Base-by-base conservation (phyloP, 2,888 invertebrate species). In the Plemyria rubiginata region DNA sequence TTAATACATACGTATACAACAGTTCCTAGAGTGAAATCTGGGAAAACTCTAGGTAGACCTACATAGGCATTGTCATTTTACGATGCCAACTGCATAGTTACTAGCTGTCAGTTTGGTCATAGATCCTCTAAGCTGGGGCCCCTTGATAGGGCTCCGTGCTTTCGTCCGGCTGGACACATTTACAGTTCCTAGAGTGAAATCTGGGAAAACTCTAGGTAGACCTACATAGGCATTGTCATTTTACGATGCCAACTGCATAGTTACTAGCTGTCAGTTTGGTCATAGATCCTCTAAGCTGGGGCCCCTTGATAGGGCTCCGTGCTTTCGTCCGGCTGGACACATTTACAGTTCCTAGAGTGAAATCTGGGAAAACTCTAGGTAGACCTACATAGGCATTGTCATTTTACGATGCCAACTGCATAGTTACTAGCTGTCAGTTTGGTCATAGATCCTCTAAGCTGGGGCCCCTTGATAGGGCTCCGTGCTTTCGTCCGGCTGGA, bases 401-500 rank as follows among this genome's bases (percentile, higher is more conserved):
- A 36, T 7, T 38, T 38, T 11, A 11, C 36, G 9, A 11, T 38
- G 36, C 6, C 6, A 38, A 11, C 36, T 38, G 36, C 36, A 11
- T 41, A 41, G 13, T 28, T 28, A 12, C 5, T 28, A n/a, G 28
- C 48, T 28, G 41, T 41, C n/a, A 13, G n/a, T 28, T 16, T 46
- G 45, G 4, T 46, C 4, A 46, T 11, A 22, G 11, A 11, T 46
- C 3, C 11, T 38, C 41, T 46, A 81, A 40, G 80, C 75, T 0
- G 82, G 82, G n/a, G 76, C 75, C 0, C 81, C 83, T 70, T 86
- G 86, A 54, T 87, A 87, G 0, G 82, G 73, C 16, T 73, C 75
- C 0, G 68, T 55, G 0, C 64, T 61, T 2, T 76, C 71, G 12
- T 72, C 66, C 1, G 61, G n/a, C 13, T 55, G 40, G 15, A 6